Conservation (phyloP, 2,888 invertebrate species). For the Hofmannophila pseudospretella region DNA sequence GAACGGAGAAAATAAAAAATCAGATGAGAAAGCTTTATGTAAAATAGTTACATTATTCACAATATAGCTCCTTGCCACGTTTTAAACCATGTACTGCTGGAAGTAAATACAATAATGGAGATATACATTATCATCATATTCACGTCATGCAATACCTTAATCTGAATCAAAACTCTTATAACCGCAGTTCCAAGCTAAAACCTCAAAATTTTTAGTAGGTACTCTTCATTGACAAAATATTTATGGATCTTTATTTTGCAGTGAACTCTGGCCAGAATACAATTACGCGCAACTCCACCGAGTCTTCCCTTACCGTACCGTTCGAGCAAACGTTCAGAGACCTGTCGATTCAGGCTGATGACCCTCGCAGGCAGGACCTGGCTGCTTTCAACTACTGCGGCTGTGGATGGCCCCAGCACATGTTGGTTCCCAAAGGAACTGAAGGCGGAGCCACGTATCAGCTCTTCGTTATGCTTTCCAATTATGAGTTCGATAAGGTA, state of each 20-base stretch:
- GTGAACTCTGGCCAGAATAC: slow-evolving; percentile 77
- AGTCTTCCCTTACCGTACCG: slow-evolving; percentile 78
- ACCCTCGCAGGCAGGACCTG: slow-evolving; percentile 32
- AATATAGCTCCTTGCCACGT: too few species aligned
- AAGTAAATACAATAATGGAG: too few species aligned
- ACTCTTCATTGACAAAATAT: too few species aligned
- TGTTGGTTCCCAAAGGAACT: slow-evolving; percentile 75
- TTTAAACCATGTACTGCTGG: too few species aligned
- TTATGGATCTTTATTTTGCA: slow-evolving; percentile 36
- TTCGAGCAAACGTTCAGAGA: slow-evolving; percentile 79
- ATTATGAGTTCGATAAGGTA: slow-evolving; percentile 65
- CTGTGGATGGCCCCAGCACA: slow-evolving; percentile 80
- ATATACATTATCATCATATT: too few species aligned
- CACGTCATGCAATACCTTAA: too few species aligned
- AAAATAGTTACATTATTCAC: too few species aligned
- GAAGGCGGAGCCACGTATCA: slow-evolving; percentile 53
- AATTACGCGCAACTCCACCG: slow-evolving; percentile 74
- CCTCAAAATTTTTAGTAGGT: too few species aligned
- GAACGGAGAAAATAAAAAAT: too few species aligned
- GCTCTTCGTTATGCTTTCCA: slow-evolving; percentile 69
- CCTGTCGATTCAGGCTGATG: slow-evolving; percentile 44
- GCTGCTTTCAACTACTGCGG: slow-evolving; percentile 78
- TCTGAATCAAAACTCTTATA: too few species aligned
- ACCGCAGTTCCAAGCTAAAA: too few species aligned
- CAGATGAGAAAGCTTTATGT: too few species aligned